Base-by-base conservation (phyloP, 2,888 invertebrate genomes). In the Celastrina argiolus region DNA sequence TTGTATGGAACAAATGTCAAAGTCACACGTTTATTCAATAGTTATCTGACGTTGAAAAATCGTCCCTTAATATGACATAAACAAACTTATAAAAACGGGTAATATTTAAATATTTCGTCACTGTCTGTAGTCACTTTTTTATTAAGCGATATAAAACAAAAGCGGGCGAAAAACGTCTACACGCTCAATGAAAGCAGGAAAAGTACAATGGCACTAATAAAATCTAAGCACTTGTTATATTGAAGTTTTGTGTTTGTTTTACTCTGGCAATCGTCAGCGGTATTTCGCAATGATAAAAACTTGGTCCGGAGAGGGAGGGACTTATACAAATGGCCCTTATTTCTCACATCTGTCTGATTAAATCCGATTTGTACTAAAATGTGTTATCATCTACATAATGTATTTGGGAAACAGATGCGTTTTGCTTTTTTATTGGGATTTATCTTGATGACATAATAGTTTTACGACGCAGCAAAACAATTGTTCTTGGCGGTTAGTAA, bases 271-370 rank as follows among this genome's bases (percentile, higher is more conserved):
- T 56, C 58, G 56, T 56, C 26, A 66, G 34, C 51, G 56, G 63
- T 68, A 65, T 68, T 16, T 34, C 31, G 65, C 58, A 61, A 70
- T 69, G 68, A 69, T 72, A 68, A 70, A 68, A 69, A 72, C 67
- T 69, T 69, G 66, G 69, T 72, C 56, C 36, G 64, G 63, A 26
- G 75, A 73, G 77, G 74, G 67, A 69, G 72, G 65, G 78, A 80
- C 79, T 74, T 77, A 75, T 76, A 82, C 78, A 81, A 81, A 83
- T 81, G 68, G 73, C 71, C 56, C 66, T 73, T 72, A 81, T 82
- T 81, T 78, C 78, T 82, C 78, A 77, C 75, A 76, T 75, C 76
- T 77, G 77, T 81, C 78, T 81, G 81, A 82, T 82, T 81, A 79
- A 79, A 81, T 78, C 63, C 64, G 63, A 56, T 63, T 58, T 63